Base-by-base conservation (phyloP, 2,797 vertebrate genomes). In the Pseudochromis fuscus region DNA sequence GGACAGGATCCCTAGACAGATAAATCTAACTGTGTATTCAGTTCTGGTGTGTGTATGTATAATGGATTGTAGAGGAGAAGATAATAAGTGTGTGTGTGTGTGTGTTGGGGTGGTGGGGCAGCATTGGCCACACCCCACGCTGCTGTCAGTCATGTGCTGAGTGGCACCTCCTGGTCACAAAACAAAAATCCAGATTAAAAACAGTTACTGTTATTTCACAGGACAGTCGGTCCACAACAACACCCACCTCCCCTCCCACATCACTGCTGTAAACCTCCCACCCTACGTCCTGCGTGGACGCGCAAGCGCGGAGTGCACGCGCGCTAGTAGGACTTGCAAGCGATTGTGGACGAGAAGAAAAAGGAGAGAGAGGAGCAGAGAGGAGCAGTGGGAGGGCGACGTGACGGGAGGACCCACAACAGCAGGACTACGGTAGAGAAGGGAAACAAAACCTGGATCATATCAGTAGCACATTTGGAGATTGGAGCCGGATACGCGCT, bases 301-400 rank as follows among this genome's bases (percentile, higher is more conserved):
- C 85, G 91, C 88, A 46, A 24, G 19, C 7, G 83, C 86, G 67
- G n/a, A 27, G 74, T 74, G 51, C 75, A 68, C 83, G 72, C 70
- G 1, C 62, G 11, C 21, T 27, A 72, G 37, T 16, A 30, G 4
- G 37, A 75, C 60, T 66, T 35, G 50, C 73, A 40, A n/a, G 79
- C 62, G 71, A 40, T 58, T 45, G 68, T 55, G 24, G 67, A 28
- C 40, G 74, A 64, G 67, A 40, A 72, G 73, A 61, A 70, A 4
- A n/a, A 33, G 53, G 35, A 38, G 57, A 38, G 46, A 31, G 45
- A 31, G 56, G 63, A 53, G 57, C 31, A 3, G 51, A 44, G 56
- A 56, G 72, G 53, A 73, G 49, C 49, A 18, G 68, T 8, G 55
- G 56, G 66, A 68, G 65, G 49, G 51, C 37, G 79, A 87, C 82